These are phyloP conservation scores for Automeris io DNA, from an alignment of 2,888 invertebrate species.

Conservation along the genomic window DNA sequence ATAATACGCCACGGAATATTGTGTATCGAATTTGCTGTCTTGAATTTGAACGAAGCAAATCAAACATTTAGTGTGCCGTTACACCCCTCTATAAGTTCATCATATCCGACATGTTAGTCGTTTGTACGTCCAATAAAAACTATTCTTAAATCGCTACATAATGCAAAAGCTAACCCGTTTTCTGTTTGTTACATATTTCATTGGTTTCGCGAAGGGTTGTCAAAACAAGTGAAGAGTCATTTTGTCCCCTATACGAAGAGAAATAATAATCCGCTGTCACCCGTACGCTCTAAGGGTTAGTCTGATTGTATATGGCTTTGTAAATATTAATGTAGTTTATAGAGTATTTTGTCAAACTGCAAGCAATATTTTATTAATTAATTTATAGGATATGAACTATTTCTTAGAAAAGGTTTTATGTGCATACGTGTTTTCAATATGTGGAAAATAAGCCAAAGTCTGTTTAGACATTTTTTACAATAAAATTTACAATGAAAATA, in stretches of 20 bases:
- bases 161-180: constrained; percentile 15
- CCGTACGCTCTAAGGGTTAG: constrained; percentile 28
- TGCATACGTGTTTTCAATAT: too few relatives aligned
- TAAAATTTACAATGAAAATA: too few relatives aligned
- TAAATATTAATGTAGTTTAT: constrained; percentile 2
- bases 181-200: constrained; percentile 42
- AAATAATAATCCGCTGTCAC: constrained; percentile 39
- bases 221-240: constrained; percentile 47
- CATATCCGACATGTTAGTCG: too few relatives aligned
- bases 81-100: too few relatives aligned
- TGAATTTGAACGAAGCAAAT: too few relatives aligned
- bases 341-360: neutral
- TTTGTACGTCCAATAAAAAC: constrained; percentile 51
- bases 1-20: too few relatives aligned
- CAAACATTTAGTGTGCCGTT: neutral
- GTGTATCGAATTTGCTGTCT: too few relatives aligned
- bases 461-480: too few relatives aligned
- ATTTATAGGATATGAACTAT: too few relatives aligned
- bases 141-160: constrained; percentile 20
- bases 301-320: constrained; percentile 18
- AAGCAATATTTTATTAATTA: neutral
- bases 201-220: constrained; percentile 36
- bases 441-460: too few relatives aligned
- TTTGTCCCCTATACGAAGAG: constrained; percentile 33
- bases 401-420: too few relatives aligned